Base-by-base conservation (phyloP, 1,140 invertebrate genomes). In the Drosophila navojoa region DNA sequence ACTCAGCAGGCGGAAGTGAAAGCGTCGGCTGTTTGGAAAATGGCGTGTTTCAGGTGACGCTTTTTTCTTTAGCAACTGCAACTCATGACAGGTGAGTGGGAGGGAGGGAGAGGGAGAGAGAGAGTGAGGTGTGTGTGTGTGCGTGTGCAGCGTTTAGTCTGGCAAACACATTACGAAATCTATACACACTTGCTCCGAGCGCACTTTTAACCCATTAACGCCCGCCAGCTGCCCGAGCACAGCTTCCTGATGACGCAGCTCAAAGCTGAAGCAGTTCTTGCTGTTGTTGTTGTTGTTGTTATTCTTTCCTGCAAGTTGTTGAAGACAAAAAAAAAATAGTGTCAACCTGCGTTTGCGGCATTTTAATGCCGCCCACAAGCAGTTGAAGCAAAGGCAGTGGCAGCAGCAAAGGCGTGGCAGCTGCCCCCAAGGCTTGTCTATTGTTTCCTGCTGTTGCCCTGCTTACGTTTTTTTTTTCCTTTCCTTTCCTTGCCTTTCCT, bases 171-270 rank as follows among this genome's bases (percentile, higher is more conserved):
- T 86, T 86, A 86, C 70, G 78, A 87, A 86, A 86, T 86, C 81
- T 86, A 86, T 86, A 86, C 81, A 87, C 82, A 86, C 82, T 81
- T 76, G 81, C 78, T 87, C 71, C 71, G 76, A 87, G 81, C 81
- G 81, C 81, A 86, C 81, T 86, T 87, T 86, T 86, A 86, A 86
- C 81, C 82, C 81, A 86, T 86, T 86, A 86, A 86, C 81, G 81
- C 81, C 76, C 77, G 53, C 76, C 47, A 44, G 32, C 22, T 19
- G 59, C 70, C 55, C n/a, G 52, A 59, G 44, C 40, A 13, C 49
- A 52, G 68, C 72, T 86, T 87, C 68, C 79, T 79, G 82, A 78
- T 86, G 81, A 86, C 82, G 81, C 71, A 59, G 79, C 82, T 67
- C 71, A 81, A 85, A 87, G 72, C 72, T 81, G 25, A 19, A 52